These are phyloP conservation scores for Ammodytes marinus DNA, from an alignment of 2,113 vertebrate genomes.

Conservation along the genomic window DNA sequence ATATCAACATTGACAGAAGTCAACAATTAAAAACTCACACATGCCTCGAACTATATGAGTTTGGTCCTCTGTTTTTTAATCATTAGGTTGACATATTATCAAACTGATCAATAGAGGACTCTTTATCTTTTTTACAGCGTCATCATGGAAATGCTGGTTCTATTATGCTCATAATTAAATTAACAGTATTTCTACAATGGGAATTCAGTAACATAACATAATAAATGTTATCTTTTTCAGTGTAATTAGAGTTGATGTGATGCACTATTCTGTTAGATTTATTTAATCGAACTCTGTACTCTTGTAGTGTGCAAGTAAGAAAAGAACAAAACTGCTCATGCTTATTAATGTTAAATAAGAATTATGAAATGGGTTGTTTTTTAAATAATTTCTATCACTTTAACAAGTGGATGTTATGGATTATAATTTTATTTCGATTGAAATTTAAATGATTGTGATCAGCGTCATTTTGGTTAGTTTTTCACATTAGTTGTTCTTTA, in stretches of 20 bases:
- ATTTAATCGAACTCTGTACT: not conserved
- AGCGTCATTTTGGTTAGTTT: not conserved
- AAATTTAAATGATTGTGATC: not conserved
- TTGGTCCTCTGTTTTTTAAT: not conserved
- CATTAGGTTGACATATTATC: not conserved
- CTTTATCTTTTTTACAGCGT: not conserved
- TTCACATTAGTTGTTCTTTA: not conserved
- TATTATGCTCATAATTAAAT: not conserved
- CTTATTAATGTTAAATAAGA: not conserved
- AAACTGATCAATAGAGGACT: not conserved
- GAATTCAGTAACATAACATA: not conserved
- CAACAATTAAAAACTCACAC: not conserved
- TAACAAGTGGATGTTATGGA: not conserved
- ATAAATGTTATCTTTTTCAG: not conserved
- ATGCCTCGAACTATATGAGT: not conserved
- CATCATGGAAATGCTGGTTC: not conserved
- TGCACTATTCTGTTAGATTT: not conserved
- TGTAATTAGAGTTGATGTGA: not conserved
- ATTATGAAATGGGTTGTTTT: not conserved
- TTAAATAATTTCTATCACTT: not conserved
- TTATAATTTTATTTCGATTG: not conserved
- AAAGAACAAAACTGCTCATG: no score
- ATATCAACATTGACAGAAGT: not conserved
- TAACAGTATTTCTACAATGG: not conserved
- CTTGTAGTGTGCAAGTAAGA: no score